Evolutionary conservation across 1,140 invertebrate genomes (phyloP), one percentile per base, ranked within the genome.

Genomic region (Drosophila burlai): DNA sequence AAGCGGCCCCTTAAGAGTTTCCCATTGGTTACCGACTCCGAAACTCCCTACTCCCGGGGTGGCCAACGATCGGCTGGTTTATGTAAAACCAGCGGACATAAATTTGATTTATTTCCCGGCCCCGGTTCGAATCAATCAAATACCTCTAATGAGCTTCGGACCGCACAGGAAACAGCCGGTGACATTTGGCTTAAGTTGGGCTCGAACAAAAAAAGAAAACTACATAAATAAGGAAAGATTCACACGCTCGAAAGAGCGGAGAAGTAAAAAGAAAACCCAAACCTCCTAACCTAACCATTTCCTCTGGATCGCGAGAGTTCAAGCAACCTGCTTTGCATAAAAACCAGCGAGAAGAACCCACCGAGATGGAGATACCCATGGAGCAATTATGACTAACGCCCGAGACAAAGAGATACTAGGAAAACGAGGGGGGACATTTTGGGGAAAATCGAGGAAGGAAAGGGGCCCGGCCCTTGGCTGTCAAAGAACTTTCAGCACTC

Each of bases 91-190:
- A 3, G 45, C 67, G 75, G 60, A 84, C 69, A 84, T 89, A 90
- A 89, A 90, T 90, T 90, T 89, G 81, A 89, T 89, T 90, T 89
- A 89, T 89, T 89, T 84, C 63, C 59, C 68, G 45, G 57, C 43
- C 58, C 50, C 46, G 38, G 31, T 26, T 74, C 66, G 61, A 83
- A 87, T 87, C 84, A 90, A 89, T 89, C 84, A 89, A 89, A 73
- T 24, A 21, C 36, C 68, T 74, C 52, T 73, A 73, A 87, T 52
- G 43, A 63, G 71, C 73, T 38, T 2, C 81, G 79, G 76, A 74
- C 64, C 60, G 60, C 71, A 81, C 76, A 75, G 65, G 83, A 86
- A 86, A 86, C 62, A 61, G 45, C 61, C 79, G 77, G 66, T 86
- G 86, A 84, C 69, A 81, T 52, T 89, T 78, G 84, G 66, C 81